Evolutionary conservation across 2,113 vertebrate species (phyloP).

Genomic region (Cercocebus atys): DNA sequence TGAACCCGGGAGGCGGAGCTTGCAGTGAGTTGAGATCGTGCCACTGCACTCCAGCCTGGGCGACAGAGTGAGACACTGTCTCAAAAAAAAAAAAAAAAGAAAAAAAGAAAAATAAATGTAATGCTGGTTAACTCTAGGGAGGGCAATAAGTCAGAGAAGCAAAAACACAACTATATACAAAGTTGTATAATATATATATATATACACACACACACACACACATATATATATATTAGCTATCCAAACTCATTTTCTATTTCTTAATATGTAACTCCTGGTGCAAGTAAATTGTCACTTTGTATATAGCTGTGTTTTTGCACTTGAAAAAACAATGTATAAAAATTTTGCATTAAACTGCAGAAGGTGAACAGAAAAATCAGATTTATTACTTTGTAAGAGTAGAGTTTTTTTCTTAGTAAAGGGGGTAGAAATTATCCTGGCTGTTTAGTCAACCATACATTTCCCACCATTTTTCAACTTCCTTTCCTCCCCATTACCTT

Average conservation of each 20-base stretch:
- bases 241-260: no score
- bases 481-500: neutral
- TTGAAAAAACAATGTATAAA: slow-evolving; percentile 8
- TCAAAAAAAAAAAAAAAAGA: no score
- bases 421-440: neutral
- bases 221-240: no score
- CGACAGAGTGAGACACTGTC: no score
- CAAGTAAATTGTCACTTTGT: neutral
- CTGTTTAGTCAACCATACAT: neutral
- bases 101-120: no score
- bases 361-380: slow-evolving; percentile 13
- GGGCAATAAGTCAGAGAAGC: neutral
- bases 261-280: no score
- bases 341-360: slow-evolving; percentile 29
- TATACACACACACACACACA: no score
- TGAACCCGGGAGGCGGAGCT: no score
- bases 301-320: neutral
- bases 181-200: no score
- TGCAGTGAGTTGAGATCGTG: no score
- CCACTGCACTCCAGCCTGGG: no score
- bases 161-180: no score
- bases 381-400: neutral
- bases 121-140: neutral
- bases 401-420: neutral
- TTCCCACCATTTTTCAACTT: neutral